A percentile compares a stretch with the other conserved stretches of the same genome.
phyloP scores from a whole-genome alignment of 2,113 vertebrate genomes.

The Phylloscopus trochilus region DNA sequence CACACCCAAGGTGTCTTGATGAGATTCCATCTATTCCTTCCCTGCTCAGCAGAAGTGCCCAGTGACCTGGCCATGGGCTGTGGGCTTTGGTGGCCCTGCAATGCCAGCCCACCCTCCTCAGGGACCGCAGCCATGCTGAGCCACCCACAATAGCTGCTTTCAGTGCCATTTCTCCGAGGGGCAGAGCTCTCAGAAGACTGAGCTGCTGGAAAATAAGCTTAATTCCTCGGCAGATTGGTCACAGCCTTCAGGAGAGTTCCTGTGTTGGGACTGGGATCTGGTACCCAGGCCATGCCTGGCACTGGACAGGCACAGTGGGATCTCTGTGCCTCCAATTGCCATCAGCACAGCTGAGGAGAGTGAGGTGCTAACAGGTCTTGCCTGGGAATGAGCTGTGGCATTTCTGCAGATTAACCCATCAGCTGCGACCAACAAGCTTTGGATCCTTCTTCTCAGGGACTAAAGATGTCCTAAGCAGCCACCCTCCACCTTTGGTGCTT shows the following conservation, averaged over 20 bases:
- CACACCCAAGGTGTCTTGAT: not conserved
- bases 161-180: not conserved
- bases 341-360: not conserved
- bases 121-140: fast-evolving
- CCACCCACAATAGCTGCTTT: constrained; percentile 2
- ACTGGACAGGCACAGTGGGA: fast-evolving
- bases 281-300: not conserved
- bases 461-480: not conserved
- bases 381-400: not conserved
- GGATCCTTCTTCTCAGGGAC: not conserved
- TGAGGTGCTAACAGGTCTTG: not conserved
- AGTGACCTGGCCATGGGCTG: not conserved
- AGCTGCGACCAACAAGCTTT: not conserved
- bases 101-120: not conserved
- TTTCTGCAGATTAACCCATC: not conserved
- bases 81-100: not conserved
- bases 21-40: not conserved
- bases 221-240: not conserved
- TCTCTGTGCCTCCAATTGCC: not conserved
- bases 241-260: not conserved
- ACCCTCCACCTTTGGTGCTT: fast-evolving
- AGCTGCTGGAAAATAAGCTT: not conserved
- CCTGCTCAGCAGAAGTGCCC: too few species aligned
- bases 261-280: not conserved
- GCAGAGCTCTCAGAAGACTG: not conserved